A percentile compares a stretch with the other conserved stretches of the same genome.
Conservation (phyloP, 2,888 invertebrate species). For the Timandra comae region DNA sequence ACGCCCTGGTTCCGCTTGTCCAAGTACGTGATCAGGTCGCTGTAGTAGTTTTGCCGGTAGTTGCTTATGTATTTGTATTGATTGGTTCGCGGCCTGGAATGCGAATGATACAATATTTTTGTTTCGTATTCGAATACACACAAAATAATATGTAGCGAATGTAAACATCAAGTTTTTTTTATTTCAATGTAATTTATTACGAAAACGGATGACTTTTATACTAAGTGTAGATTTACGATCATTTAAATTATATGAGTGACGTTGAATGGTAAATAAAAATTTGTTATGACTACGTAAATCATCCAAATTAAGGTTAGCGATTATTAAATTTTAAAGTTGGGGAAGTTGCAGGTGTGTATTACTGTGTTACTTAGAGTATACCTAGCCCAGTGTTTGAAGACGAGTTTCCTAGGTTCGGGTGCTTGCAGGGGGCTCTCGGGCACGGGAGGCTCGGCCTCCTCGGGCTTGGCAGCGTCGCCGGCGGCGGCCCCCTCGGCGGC, state of each 20-base stretch:
- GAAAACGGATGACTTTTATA: no score
- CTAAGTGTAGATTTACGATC: not conserved
- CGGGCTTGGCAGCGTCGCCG: conserved; percentile 48
- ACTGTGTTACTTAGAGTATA: conserved; percentile 30
- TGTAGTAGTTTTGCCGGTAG: conserved; percentile 90
- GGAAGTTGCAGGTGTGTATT: not conserved
- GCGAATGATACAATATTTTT: no score
- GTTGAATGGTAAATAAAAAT: conserved; percentile 1
- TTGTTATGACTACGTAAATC: not conserved
- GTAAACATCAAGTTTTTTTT: no score
- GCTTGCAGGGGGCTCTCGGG: conserved; percentile 58
- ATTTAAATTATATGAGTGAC: conserved; percentile 2
- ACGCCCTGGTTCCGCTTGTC: conserved; percentile 84
- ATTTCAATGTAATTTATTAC: conserved; percentile 1
- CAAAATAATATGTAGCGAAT: no score
- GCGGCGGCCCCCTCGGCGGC: conserved; percentile 20
- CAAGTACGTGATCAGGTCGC: conserved; percentile 89
- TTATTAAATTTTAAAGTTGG: not conserved
- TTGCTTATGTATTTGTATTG: conserved; percentile 90
- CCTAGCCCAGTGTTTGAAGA: conserved; percentile 91
- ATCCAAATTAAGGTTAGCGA: no score
- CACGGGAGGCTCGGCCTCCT: conserved; percentile 59
- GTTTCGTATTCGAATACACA: no score
- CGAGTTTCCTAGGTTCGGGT: conserved; percentile 80
- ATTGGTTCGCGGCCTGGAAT: conserved; percentile 83